phyloP scores from a whole-genome alignment of 2,888 invertebrate species.

The Oscheius myriophilus region DNA sequence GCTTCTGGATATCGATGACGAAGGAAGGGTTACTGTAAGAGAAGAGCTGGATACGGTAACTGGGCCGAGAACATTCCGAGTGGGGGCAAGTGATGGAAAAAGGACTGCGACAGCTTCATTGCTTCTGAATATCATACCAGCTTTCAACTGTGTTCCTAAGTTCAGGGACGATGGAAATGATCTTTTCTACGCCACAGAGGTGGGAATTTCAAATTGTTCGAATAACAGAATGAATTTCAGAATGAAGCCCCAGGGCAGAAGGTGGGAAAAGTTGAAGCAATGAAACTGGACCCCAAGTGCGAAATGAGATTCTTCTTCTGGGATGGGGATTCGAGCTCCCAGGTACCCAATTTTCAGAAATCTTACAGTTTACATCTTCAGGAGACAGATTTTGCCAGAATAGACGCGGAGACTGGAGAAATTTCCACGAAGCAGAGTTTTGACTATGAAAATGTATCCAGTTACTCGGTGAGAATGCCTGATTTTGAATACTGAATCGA shows the following conservation, averaged over 20 bases:
- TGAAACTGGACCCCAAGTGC: slow-evolving; percentile 19
- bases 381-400: slow-evolving; percentile 17
- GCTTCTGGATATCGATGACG: slow-evolving; percentile 27
- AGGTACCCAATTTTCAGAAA: no score
- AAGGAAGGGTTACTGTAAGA: slow-evolving; percentile 25
- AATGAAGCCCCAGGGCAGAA: not conserved
- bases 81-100: slow-evolving; percentile 3
- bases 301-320: slow-evolving; percentile 23
- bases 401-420: slow-evolving; percentile 40
- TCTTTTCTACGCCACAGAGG: slow-evolving; percentile 43
- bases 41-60: slow-evolving; percentile 13
- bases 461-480: slow-evolving; percentile 25
- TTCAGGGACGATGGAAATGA: slow-evolving; percentile 39
- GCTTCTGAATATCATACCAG: slow-evolving; percentile 35
- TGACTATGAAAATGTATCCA: slow-evolving; percentile 38
- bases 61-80: not conserved
- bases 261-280: slow-evolving; percentile 16
- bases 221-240: not conserved
- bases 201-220: not conserved
- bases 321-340: slow-evolving; percentile 7
- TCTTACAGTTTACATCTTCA: no score
- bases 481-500: not conserved
- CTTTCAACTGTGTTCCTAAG: slow-evolving; percentile 41
- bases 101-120: slow-evolving; percentile 10
- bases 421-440: slow-evolving; percentile 35